These are phyloP conservation scores for Stenoptilia bipunctidactyla DNA, from an alignment of 2,888 invertebrate species.

Conservation along the genomic window DNA sequence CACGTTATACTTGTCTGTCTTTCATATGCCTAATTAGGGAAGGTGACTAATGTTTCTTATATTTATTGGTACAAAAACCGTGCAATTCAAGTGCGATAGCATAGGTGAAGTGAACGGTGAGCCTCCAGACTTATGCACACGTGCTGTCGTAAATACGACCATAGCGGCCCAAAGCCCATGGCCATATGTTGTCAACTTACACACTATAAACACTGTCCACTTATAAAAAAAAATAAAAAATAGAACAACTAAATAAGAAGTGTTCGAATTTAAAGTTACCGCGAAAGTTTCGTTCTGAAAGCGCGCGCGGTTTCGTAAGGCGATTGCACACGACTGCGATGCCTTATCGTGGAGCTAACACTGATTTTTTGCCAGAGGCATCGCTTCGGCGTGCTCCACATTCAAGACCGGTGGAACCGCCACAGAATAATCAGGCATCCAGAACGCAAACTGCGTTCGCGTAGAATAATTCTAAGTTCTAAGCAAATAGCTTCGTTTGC, in stretches of 20 bases:
- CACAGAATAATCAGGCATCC: conserved; percentile 20
- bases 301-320: conserved; percentile 20
- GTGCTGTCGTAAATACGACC: conserved; percentile 33
- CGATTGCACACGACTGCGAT: conserved; percentile 45
- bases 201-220: conserved; percentile 50
- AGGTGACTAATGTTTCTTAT: conserved; percentile 29
- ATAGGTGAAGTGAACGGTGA: conserved; percentile 64
- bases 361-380: conserved; percentile 69
- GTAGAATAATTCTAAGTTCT: not conserved
- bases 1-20: not conserved
- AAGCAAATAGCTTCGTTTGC: not conserved
- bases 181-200: conserved; percentile 59
- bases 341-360: conserved; percentile 59
- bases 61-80: conserved; percentile 39
- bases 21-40: conserved; percentile 27
- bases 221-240: conserved; percentile 16
- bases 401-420: conserved; percentile 58
- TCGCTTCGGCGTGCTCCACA: conserved; percentile 63
- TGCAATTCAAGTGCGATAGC: conserved; percentile 41
- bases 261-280: conserved; percentile 22
- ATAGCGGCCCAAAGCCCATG: conserved; percentile 44
- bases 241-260: not conserved
- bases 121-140: conserved; percentile 52
- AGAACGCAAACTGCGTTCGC: conserved; percentile 17
- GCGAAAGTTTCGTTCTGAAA: conserved; percentile 21